Conservation (phyloP, 2,113 vertebrate genomes). For the Microtus montanus region DNA sequence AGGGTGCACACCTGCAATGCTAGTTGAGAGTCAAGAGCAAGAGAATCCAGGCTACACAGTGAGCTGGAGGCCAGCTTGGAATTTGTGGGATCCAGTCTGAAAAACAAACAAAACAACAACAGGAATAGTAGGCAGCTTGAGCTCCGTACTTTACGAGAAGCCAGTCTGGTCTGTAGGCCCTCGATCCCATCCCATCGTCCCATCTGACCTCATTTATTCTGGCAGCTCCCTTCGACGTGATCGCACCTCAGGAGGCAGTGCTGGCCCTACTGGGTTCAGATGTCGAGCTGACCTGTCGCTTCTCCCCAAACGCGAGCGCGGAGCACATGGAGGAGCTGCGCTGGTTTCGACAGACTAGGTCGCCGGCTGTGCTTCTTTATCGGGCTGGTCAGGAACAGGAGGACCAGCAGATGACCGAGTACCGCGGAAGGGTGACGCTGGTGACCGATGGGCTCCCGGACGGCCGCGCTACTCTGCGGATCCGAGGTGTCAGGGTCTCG, state of each 20-base stretch:
- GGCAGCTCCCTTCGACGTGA: slow-evolving; percentile 62
- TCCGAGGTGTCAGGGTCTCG: slow-evolving; percentile 30
- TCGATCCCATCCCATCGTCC: background rate
- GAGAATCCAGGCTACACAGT: background rate
- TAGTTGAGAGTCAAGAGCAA: background rate
- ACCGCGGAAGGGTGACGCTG: slow-evolving; percentile 59
- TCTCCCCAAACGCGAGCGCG: slow-evolving; percentile 43
- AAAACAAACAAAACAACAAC: background rate
- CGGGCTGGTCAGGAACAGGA: background rate
- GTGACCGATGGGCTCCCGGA: background rate
- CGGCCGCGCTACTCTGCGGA: slow-evolving; percentile 56
- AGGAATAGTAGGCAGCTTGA: background rate
- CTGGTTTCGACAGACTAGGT: slow-evolving; percentile 54
- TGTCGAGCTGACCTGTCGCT: slow-evolving; percentile 66
- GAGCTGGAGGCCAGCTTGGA: background rate
- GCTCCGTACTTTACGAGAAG: background rate
- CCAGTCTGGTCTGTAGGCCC: fast-evolving
- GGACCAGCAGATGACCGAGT: slow-evolving; percentile 44
- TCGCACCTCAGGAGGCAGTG: slow-evolving; percentile 46
- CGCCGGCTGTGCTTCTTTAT: slow-evolving; percentile 24
- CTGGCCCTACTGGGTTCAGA: slow-evolving; percentile 63
- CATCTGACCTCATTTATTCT: background rate
- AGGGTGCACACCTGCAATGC: background rate
- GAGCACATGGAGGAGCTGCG: slow-evolving; percentile 72
- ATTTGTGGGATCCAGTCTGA: background rate